Percentiles rank a stretch among this genome's conserved stretches.
These are phyloP conservation scores for Poliocrania exsul DNA, from an alignment of 2,797 vertebrate genomes.

Conservation along the genomic window DNA sequence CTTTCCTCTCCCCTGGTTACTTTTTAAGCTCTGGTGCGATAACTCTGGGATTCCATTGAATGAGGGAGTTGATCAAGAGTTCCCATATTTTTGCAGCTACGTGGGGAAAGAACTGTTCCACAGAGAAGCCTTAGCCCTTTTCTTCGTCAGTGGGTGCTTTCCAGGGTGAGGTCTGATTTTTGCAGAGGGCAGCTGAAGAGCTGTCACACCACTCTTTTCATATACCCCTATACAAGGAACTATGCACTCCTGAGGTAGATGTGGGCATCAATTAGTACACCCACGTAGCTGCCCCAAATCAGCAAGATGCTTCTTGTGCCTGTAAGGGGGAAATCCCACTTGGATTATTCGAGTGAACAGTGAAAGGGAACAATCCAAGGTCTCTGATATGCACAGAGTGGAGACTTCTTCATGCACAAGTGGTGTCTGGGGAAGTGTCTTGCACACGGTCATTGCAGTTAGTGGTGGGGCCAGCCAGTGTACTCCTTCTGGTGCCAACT, in stretches of 20 bases:
- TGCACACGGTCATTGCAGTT: rapidly evolving
- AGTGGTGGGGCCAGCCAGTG: not conserved
- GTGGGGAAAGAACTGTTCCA: not conserved
- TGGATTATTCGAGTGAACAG: not conserved
- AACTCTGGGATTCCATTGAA: not conserved
- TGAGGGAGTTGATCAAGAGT: not conserved
- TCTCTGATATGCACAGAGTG: not conserved
- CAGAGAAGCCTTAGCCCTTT: not conserved
- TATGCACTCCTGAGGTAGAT: not conserved
- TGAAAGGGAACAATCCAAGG: not conserved
- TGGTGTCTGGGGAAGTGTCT: not conserved
- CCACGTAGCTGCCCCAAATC: not conserved
- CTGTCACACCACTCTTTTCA: not conserved
- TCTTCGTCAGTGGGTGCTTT: not conserved
- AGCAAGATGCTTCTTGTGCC: not conserved
- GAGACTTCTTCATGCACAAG: not conserved
- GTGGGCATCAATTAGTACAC: not conserved
- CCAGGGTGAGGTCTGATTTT: not conserved
- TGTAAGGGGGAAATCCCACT: not conserved
- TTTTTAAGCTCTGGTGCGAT: not conserved
- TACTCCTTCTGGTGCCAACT: not conserved
- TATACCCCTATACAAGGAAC: not conserved
- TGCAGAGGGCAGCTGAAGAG: not conserved
- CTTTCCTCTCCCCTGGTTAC: not conserved
- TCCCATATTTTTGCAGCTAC: not conserved